These are phyloP conservation scores for Noctua comes DNA, from an alignment of 2,888 invertebrate genomes.

Conservation along the genomic window DNA sequence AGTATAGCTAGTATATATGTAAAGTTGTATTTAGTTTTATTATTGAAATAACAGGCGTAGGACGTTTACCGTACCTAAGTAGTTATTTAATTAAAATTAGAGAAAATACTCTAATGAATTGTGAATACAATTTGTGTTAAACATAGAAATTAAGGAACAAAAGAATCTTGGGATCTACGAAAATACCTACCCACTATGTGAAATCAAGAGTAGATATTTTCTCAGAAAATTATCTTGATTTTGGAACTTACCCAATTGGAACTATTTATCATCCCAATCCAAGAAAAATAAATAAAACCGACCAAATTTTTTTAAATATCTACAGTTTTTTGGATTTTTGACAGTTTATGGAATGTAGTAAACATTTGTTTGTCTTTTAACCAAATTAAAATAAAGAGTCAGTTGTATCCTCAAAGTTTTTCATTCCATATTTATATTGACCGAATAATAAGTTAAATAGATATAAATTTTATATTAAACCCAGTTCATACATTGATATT, in stretches of 20 bases:
- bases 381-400: background rate
- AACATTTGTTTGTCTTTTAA: background rate
- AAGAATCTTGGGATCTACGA: background rate
- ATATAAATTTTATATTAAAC: background rate
- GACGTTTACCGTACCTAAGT: too few species aligned
- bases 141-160: too few species aligned
- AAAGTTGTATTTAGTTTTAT: too few species aligned
- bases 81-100: too few species aligned
- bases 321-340: background rate
- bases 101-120: too few species aligned
- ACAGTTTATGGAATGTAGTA: too few species aligned
- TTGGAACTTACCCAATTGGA: slow-evolving; percentile 15
- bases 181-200: background rate
- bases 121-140: too few species aligned
- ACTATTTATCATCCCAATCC: background rate
- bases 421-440: background rate
- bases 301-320: background rate
- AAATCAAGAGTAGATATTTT: background rate
- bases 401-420: background rate
- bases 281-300: background rate
- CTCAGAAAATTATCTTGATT: background rate
- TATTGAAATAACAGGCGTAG: too few species aligned
- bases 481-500: background rate
- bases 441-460: background rate
- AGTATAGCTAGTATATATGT: too few species aligned